Conservation (phyloP, 2,113 vertebrate genomes). For the Pluvianellus socialis region DNA sequence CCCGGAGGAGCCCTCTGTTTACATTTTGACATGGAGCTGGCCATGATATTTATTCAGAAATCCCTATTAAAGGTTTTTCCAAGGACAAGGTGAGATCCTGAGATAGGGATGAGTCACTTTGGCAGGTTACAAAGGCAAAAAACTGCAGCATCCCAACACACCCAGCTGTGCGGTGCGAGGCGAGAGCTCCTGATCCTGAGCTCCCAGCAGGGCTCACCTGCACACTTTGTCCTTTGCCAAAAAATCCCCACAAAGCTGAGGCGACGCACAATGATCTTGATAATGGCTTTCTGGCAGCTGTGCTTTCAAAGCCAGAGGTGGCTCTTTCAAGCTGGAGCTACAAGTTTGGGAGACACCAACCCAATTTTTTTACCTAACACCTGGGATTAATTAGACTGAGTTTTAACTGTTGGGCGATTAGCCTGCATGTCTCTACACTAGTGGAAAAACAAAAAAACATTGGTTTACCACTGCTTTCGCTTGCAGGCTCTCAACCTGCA, state of each 20-base stretch:
- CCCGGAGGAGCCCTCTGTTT: background rate
- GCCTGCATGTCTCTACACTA: background rate
- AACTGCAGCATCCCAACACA: background rate
- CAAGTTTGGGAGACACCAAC: background rate
- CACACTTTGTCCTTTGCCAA: background rate
- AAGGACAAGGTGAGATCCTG: background rate
- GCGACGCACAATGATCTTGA: fast-evolving
- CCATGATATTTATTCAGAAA: background rate
- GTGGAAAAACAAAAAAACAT: background rate
- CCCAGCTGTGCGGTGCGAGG: fast-evolving
- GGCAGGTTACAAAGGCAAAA: background rate
- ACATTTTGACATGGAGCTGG: fast-evolving
- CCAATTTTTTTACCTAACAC: background rate
- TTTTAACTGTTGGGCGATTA: background rate
- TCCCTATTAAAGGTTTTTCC: background rate
- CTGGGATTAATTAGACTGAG: background rate
- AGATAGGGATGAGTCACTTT: background rate
- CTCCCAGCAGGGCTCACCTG: background rate
- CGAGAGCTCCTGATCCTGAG: background rate
- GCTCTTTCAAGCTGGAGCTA: background rate
- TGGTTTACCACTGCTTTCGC: background rate
- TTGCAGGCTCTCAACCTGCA: background rate
- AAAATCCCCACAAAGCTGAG: background rate
- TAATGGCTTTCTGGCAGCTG: background rate
- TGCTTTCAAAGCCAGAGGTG: background rate